Conservation (phyloP, 2,888 invertebrate genomes). For the Agrotis clavis region DNA sequence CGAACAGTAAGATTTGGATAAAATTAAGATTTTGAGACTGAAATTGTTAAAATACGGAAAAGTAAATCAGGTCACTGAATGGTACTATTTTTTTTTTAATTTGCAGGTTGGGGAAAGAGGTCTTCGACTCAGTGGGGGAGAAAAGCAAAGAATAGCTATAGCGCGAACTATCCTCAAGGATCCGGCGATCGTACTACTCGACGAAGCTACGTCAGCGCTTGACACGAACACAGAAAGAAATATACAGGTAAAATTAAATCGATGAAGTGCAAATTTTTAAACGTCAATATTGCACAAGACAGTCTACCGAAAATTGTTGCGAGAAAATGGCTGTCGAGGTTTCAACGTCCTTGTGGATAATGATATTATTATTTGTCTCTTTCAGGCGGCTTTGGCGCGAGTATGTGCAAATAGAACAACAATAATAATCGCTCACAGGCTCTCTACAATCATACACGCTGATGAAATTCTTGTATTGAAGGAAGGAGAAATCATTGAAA, state of each 20-base stretch:
- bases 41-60: no score
- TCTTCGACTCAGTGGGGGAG: conserved; percentile 98
- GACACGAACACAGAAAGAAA: conserved; percentile 98
- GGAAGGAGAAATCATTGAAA: conserved; percentile 97
- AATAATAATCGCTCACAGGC: conserved; percentile 97
- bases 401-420: conserved; percentile 97
- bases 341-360: not conserved
- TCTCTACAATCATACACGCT: conserved; percentile 98
- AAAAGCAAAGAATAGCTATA: conserved; percentile 99
- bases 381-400: conserved; percentile 93
- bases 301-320: not conserved
- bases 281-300: not conserved
- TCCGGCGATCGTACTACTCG: conserved; percentile 97
- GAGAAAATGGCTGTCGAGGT: not conserved
- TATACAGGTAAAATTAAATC: conserved; percentile 92
- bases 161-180: conserved; percentile 98
- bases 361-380: conserved; percentile 30
- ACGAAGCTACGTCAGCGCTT: conserved; percentile 98
- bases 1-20: not conserved
- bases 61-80: not conserved
- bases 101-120: conserved; percentile 97
- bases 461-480: conserved; percentile 98
- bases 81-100: not conserved
- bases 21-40: not conserved
- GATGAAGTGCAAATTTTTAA: not conserved